Evolutionary conservation across 2,113 vertebrate species (phyloP), one percentile per base, ranked within the genome.

Genomic region (Struthio camelus): DNA sequence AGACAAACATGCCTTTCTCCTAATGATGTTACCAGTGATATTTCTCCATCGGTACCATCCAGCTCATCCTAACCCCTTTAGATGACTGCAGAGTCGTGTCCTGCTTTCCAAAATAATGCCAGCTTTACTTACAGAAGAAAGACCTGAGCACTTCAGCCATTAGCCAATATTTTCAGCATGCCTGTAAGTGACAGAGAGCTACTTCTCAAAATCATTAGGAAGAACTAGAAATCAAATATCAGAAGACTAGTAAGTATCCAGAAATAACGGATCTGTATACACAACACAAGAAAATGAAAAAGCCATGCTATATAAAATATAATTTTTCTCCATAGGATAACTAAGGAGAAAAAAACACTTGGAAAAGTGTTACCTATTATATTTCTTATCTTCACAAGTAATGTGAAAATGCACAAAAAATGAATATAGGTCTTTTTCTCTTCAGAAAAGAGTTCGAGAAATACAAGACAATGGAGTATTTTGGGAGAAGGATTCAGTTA

Each of bases 261-360:
- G 78, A 40, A 67, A 81, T 59, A 58, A 32, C 0, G 2, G 9
- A 17, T 30, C 44, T 12, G 14, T 1, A 2, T 42, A 28, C 11
- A 69, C 64, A 84, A 65, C 15, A 65, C 73, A 86, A 91, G 14
- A 50, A 9, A 93, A 88, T 1, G 7, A 64, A 90, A 93, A 85
- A 44, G 12, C n/a, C 54, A 19, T 28, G n/a, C 36, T 46, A 38
- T 38, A 72, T 73, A 53, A 78, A 96, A 78, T 50, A 61, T 2
- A 59, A 76, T 77, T 61, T 7, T 1, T 34, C 4, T 4, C 2
- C 9, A 2, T 0, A 0, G 0, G 0, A 38, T 48, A 90, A 70
- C 22, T 36, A 80, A 58, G 32, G 6, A 48, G 58, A 76, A 85
- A 82, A 48, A 42, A 42, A 85, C 78, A 87, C 2, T 18, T 69